A percentile compares a stretch with the other conserved stretches of the same genome.
Conservation (phyloP, 2,888 invertebrate genomes). For the Drosophila heteroneura region DNA sequence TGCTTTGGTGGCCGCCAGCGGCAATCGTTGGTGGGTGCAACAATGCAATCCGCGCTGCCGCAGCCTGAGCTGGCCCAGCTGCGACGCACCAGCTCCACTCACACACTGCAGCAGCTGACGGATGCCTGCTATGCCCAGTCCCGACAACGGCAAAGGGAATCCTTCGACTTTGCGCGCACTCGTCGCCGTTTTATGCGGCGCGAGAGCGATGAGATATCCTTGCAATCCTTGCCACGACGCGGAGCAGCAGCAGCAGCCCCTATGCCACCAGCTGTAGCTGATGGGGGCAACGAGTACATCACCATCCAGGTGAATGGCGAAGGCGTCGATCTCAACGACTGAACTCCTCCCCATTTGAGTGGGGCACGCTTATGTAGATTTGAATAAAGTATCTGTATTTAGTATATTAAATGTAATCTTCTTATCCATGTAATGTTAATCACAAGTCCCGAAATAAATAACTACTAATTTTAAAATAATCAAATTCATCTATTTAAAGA, state of each 20-base stretch:
- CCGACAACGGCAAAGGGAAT: conserved; percentile 67
- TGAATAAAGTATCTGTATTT: conserved; percentile 29
- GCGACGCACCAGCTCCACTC: conserved; percentile 61
- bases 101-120: conserved; percentile 68
- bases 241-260: conserved; percentile 22
- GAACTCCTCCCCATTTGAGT: conserved; percentile 20
- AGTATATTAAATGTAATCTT: conserved; percentile 16
- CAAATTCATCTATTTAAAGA: neutral
- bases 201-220: conserved; percentile 71
- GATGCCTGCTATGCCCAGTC: conserved; percentile 74
- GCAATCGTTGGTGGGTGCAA: conserved; percentile 24
- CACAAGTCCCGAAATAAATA: neutral
- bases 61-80: conserved; percentile 23
- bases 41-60: conserved; percentile 20
- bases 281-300: conserved; percentile 45
- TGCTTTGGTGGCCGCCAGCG: conserved; percentile 67
- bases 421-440: conserved; percentile 19
- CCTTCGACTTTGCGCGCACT: conserved; percentile 67
- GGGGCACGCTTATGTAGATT: conserved; percentile 5
- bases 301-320: conserved; percentile 80
- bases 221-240: conserved; percentile 44
- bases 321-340: conserved; percentile 72
- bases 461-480: neutral
- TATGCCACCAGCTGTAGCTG: conserved; percentile 8
- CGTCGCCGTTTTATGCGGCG: conserved; percentile 69